Evolutionary conservation across 37 sponge, comb jelly and placozoan species (phyloP).

Genomic region (Chondrosia reniformis): DNA sequence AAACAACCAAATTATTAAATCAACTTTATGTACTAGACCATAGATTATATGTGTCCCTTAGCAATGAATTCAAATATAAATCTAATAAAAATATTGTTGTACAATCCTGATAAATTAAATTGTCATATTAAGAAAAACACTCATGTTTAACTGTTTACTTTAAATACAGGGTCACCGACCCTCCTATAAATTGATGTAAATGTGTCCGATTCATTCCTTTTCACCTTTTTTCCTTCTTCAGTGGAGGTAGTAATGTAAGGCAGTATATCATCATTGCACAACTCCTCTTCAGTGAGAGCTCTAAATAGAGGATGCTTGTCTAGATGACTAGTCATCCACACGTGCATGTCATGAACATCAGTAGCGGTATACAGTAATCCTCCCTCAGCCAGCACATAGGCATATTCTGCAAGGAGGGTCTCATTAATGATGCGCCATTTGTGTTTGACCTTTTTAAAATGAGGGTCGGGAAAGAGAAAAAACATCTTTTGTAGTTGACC

Average conservation of each 20-base stretch:
- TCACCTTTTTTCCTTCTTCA: constrained; percentile 96
- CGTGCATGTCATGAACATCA: constrained; percentile 93
- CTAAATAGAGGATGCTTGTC: constrained; percentile 79
- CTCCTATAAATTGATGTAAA: constrained; percentile 73
- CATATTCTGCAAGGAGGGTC: constrained; percentile 88
- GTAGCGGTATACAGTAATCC: constrained; percentile 93
- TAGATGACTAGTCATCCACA: constrained; percentile 88
- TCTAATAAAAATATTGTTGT: too few species aligned
- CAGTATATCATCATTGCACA: constrained; percentile 61
- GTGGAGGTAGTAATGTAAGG: constrained; percentile 61
- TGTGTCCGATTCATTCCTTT: constrained; percentile 47
- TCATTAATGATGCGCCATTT: constrained; percentile 92
- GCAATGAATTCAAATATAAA: too few species aligned
- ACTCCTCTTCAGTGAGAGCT: constrained; percentile 32
- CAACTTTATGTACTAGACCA: too few species aligned
- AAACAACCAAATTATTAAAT: too few species aligned
- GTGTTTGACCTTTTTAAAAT: constrained; percentile 97
- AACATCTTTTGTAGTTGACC: constrained; percentile 92
- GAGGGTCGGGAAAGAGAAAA: constrained; percentile 97
- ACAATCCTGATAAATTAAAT: too few species aligned
- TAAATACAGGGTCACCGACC: constrained; percentile 71
- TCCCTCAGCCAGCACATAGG: constrained; percentile 75
- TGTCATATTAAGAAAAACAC: too few species aligned
- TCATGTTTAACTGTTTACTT: too few species aligned
- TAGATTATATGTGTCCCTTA: neutral